Base-by-base conservation (phyloP, 2,113 vertebrate species). In the Ammodytes marinus region DNA sequence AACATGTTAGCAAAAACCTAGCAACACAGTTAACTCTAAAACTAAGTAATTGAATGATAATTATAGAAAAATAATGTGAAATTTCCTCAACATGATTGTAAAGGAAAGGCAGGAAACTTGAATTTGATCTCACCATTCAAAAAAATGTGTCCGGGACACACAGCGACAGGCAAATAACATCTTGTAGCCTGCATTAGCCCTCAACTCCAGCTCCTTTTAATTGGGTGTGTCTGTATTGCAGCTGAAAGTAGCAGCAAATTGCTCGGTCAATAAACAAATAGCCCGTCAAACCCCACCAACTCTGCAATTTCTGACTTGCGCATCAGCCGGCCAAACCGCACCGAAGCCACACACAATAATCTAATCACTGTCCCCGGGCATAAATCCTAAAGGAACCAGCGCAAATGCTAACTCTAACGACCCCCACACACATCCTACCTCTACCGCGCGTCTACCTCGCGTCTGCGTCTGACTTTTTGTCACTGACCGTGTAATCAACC, bases 341-440 rank as follows among this genome's bases (percentile, higher is more conserved):
- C 19, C 60, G 43, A 52, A 65, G 42, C 19, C 9, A 1, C 45
- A 1, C 45, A 47, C 37, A 49, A 45, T 43, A 19, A 69, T 66
- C 57, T 14, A 59, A 55, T 49, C 39, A 40, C 27, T 50, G 55
- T 77, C 63, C 50, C 47, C 35, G 45, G 39, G 53, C 42, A 45
- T 45, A 54, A 75, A 46, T 69, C 74, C 42, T 64, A 8, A 27
- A 27, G 27, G 6, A 64, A 43, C 19, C 15, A 58, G 50, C 0
- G n/a, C 19, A 67, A 80, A 87, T 74, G 66, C 74, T 79, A 66
- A 47, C 79, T 68, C 73, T 69, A 79, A n/a, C n/a, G n/a, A n/a
- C n/a, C n/a, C n/a, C n/a, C n/a, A n/a, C n/a, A n/a, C n/a, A n/a
- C n/a, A n/a, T n/a, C n/a, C n/a, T n/a, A n/a, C n/a, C n/a, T n/a